Base-by-base conservation (phyloP, 2,113 vertebrate genomes). In the Ptilorrhoa leucosticta region DNA sequence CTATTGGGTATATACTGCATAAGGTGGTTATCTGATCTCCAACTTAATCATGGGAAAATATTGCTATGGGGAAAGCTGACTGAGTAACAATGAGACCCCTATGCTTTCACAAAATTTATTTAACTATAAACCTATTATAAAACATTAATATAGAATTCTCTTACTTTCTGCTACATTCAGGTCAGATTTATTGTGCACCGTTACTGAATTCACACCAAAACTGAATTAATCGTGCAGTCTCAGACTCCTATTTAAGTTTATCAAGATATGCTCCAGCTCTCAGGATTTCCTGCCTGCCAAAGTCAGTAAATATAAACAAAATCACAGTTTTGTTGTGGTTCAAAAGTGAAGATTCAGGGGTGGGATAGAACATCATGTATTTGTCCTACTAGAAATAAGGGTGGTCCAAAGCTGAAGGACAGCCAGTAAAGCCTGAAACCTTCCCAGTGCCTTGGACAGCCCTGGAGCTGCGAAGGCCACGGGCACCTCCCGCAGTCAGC, bases 11-110 rank as follows among this genome's bases (percentile, higher is more conserved):
- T 96, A 97, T 95, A 89, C 88, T 61, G 90, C 78, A 64, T 93
- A 93, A 96, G 93, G 96, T 97, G 81, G 73, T 97, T 98, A 97
- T 98, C 97, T 97, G 95, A 97, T 97, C 94, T 96, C 92, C 95
- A 96, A 95, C 90, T 96, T 97, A 97, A 98, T 98, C 96, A 94
- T 82, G 90, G 86, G 93, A 87, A 96, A 97, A 96, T 95, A 96
- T 94, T 97, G 97, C 96, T 97, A 11, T 89, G 91, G 96, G 94
- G 93, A 96, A 97, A 94, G 60, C 71, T 93, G 91, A 47, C 93
- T 95, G 94, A 66, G 90, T 90, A 97, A 97, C 89, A 97, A 95
- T 94, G 95, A 97, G 92, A 97, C 83, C 94, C 71, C 93, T 81
- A 63, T 87, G 91, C 79, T 86, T 98, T 97, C 94, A 86, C 94